Evolutionary conservation across 1,140 invertebrate genomes (phyloP), one percentile per base, ranked within the genome.

Genomic region (Vollenhovia emeryi): DNA sequence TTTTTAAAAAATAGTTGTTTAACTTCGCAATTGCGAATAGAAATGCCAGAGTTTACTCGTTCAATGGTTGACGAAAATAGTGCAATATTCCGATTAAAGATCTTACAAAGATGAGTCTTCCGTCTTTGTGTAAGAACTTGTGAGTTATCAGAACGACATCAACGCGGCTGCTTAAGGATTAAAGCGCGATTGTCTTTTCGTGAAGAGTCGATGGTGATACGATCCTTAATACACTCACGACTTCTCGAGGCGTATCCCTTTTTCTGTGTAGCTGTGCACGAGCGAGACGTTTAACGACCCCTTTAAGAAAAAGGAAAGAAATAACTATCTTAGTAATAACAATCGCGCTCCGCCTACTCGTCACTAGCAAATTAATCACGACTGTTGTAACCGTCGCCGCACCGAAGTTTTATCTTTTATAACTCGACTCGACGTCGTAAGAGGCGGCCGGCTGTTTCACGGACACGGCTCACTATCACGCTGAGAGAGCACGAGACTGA

Each of bases 401-500:
- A 88, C 76, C 50, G 78, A 86, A 89, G 36, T 79, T 84, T 84
- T 71, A 73, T 59, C 33, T 78, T 68, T 87, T 60, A 2, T 64
- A 64, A 75, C 71, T 75, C 15, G 50, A 79, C 21, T 86, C 40
- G n/a, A 73, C 50, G 40, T 86, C 50, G 62, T 88, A 78, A 86
- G 79, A 57, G 50, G 59, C 45, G 71, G 62, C 45, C 52, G 62
- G 84, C 59, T 76, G 69, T 73, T 73, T 74, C 73, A 85, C 36
- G 40, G 43, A 86, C 8, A 59, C 36, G 59, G 57, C 75, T 80
- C 78, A 43, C 40, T 84, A 74, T 68, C 27, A 57, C 30, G 64
- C 30, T 30, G 60, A 86, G 52, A 62, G 85, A 87, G 48, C 60
- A 69, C 76, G 87, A 90, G 87, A 91, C 84, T 79, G 75, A 84